phyloP scores from a whole-genome alignment of 2,113 vertebrate species.

The Hepsetus odoe region DNA sequence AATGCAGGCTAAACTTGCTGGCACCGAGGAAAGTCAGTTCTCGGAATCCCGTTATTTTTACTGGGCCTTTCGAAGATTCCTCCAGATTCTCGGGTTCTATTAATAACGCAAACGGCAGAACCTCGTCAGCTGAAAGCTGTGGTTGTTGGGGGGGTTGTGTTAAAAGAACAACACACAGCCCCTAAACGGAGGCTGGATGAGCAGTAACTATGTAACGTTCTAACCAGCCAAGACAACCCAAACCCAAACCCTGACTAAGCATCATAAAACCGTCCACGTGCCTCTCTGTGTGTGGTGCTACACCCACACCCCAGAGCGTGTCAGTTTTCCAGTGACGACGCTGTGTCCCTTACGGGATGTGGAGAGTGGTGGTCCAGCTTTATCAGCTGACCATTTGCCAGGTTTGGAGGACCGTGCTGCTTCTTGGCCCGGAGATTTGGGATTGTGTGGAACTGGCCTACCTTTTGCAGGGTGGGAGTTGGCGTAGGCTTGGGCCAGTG shows the following conservation, averaged over 20 bases:
- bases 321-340: conserved; percentile 1
- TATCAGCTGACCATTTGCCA: conserved; percentile 29
- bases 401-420: conserved; percentile 18
- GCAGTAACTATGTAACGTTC: conserved; percentile 4
- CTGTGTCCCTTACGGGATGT: neutral
- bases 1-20: conserved; percentile 61
- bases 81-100: conserved; percentile 71
- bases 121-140: conserved; percentile 49
- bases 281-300: neutral
- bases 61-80: conserved; percentile 72
- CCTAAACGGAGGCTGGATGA: conserved; percentile 32
- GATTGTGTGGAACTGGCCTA: conserved; percentile 33
- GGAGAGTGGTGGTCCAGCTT: conserved; percentile 2
- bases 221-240: conserved; percentile 10
- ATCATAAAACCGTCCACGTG: conserved; percentile 60
- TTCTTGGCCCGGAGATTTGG: neutral
- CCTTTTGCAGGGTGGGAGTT: conserved; percentile 29
- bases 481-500: conserved; percentile 24
- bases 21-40: conserved; percentile 65
- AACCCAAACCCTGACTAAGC: conserved; percentile 63
- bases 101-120: conserved; percentile 64
- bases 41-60: conserved; percentile 76
- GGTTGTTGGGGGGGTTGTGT: conserved; percentile 49
- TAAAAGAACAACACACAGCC: conserved; percentile 49
- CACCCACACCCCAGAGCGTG: neutral